Base-by-base conservation (phyloP, 2,797 vertebrate genomes). In the Lithobates pipiens region DNA sequence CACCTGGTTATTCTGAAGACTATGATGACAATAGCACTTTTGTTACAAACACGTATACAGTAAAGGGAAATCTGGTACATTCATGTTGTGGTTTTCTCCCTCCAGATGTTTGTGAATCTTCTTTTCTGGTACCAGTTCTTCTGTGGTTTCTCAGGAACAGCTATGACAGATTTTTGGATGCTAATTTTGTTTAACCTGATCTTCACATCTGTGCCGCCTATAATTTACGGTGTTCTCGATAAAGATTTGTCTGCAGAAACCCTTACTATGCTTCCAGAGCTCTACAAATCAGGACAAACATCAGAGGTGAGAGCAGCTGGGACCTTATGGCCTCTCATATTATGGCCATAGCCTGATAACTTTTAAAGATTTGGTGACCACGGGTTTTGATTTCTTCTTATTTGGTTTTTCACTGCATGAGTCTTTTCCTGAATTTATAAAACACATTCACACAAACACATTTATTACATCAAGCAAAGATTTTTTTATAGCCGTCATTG, bases 121-220 rank as follows among this genome's bases (percentile, higher is more conserved):
- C 94, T 99, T 75, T 99, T 99, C 93, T 99, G 97, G 97, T 99
- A 96, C 92, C 98, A 99, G 92, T 97, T 99, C 93, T 97, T 97
- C 91, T 98, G 97, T 88, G 98, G 98, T 10, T 99, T 99, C 94
- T 99, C 98, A 25, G 98, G 98, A 84, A 95, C 95, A 0, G 96
- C 97, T 57, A 98, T 98, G 97, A 96, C 94, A 72, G 97, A 99
- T 93, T 95, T 97, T 0, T 99, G 97, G 98, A 95, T 97, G 84
- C 93, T 99, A 89, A 98, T 99, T 91, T 92, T 99, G 86, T 99
- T 99, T 93, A 99, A 99, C 91, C 93, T 99, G 84, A 92, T 99
- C 88, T 99, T 98, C 93, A 99, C 98, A 0, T 99, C 98, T 0
- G 89, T 94, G 5, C 98, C 98, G 46, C 98, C 98, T 0, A 90